phyloP scores from a whole-genome alignment of 2,113 vertebrate genomes.

The Oncorhynchus kisutch region DNA sequence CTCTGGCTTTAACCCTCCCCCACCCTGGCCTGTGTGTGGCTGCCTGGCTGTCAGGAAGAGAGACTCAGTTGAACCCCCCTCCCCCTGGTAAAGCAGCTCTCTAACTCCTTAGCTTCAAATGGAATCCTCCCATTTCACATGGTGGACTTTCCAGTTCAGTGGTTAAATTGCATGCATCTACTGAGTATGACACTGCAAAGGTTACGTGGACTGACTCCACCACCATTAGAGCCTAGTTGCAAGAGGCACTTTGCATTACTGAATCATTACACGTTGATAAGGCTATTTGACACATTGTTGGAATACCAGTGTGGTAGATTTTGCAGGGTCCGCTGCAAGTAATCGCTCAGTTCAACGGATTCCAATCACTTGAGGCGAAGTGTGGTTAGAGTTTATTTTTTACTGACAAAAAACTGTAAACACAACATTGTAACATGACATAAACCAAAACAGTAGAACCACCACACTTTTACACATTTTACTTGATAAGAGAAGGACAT shows the following conservation, averaged over 20 bases:
- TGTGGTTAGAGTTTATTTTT: not conserved
- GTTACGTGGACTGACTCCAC: not conserved
- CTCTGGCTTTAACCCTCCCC: constrained; percentile 60
- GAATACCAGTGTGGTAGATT: not conserved
- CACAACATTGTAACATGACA: not conserved
- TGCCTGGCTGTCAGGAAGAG: constrained; percentile 61
- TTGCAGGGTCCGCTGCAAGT: not conserved
- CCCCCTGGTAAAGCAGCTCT: constrained; percentile 47
- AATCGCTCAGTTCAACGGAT: not conserved
- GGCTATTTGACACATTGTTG: not conserved
- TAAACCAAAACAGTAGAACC: not conserved
- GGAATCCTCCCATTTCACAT: constrained; percentile 58
- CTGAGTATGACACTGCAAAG: not conserved
- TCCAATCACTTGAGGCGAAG: not conserved
- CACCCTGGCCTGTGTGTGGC: constrained; percentile 41
- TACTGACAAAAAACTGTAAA: not conserved
- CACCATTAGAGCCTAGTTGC: not conserved
- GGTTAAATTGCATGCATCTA: constrained; percentile 33
- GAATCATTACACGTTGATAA: not conserved
- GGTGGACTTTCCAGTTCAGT: constrained; percentile 48
- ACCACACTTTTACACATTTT: no score
- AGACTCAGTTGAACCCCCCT: constrained; percentile 51
- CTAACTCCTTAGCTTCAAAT: constrained; percentile 53
- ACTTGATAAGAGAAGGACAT: not conserved
- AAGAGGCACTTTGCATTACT: not conserved